Base-by-base conservation (phyloP, 2,113 vertebrate species). In the Phyllostomus discolor region DNA sequence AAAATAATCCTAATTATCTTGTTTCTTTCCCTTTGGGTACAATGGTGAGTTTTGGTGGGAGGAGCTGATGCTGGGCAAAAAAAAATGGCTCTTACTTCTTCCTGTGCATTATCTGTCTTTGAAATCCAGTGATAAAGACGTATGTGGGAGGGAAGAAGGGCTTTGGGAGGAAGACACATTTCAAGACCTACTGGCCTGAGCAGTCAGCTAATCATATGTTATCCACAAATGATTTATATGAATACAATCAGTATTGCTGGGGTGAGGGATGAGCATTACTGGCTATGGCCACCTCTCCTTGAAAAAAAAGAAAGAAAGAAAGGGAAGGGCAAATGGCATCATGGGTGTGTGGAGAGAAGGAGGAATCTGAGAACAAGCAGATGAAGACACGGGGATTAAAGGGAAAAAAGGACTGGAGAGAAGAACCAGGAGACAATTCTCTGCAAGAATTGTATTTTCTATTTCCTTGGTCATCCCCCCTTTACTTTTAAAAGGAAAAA, bases 91-190 rank as follows among this genome's bases (percentile, higher is more conserved):
- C 59, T 91, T 89, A 90, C 62, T 88, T 88, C 73, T 96, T 96
- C 79, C 52, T 87, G 41, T 93, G 17, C 9, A 17, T 90, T 70
- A 80, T 95, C 81, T 96, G 64, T 48, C 91, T 89, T 92, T 73
- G 88, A 96, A 96, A 97, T 89, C 69, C 86, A 92, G 89, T 31
- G 64, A 89, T 79, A 46, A 95, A 95, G 95, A 97, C 24, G 7
- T 80, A 46, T 84, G 88, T 79, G 90, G 64, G 94, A 94, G 35
- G 35, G 75, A 91, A 52, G 72, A 76, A 57, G 41, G 43, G 38
- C 28, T 54, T 48, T 54, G 38, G 57, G 17, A 84, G 72, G 89
- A 88, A 69, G 75, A 70, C 7, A 26, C 50, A 94, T 94, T 95
- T 94, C 78, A 91, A 80, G 78, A 93, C 66, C 85, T 64, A 85